Conservation (phyloP, 1,140 invertebrate species). For the Heliothis virescens region DNA sequence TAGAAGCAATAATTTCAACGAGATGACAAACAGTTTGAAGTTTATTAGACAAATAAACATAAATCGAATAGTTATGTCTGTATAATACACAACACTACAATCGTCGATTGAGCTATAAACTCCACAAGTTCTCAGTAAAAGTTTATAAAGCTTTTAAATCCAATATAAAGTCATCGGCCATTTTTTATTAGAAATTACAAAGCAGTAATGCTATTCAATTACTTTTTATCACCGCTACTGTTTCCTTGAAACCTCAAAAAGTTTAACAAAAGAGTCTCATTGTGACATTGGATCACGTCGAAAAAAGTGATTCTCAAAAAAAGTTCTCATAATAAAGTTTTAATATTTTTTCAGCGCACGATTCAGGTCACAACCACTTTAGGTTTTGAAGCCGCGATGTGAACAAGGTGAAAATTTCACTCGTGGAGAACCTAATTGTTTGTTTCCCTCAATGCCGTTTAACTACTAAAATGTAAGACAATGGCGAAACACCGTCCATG, state of each 20-base stretch:
- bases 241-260: constrained; percentile 52
- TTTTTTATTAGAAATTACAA: constrained; percentile 21
- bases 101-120: background rate
- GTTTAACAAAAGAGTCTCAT: constrained; percentile 43
- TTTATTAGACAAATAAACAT: too few species aligned
- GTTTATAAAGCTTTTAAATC: background rate
- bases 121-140: constrained; percentile 14
- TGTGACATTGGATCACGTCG: constrained; percentile 48
- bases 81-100: background rate
- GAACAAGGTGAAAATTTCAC: constrained; percentile 53
- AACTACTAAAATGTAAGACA: constrained; percentile 47
- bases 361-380: constrained; percentile 53
- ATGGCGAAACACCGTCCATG: constrained; percentile 37
- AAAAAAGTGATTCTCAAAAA: constrained; percentile 53
- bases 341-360: constrained; percentile 51
- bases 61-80: too few species aligned
- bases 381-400: constrained; percentile 48
- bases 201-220: constrained; percentile 32
- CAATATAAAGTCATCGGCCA: background rate
- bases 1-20: too few species aligned
- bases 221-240: constrained; percentile 34
- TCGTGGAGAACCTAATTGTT: constrained; percentile 17
- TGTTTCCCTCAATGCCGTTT: constrained; percentile 37
- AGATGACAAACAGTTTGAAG: too few species aligned
- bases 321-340: constrained; percentile 43